Base-by-base conservation (phyloP, 2,888 invertebrate species). In the Danaus chrysippus region DNA sequence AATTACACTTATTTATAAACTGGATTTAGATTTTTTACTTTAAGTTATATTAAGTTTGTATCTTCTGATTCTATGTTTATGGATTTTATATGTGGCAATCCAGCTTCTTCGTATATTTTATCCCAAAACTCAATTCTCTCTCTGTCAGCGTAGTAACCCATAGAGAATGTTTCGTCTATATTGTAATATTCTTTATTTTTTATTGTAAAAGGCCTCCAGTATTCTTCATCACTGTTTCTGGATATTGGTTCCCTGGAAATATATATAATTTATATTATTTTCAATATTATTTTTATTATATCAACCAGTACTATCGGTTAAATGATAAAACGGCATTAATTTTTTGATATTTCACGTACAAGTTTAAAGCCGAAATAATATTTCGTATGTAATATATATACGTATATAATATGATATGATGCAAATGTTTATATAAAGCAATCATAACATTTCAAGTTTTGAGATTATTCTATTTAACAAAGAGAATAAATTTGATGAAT, bases 61-160 rank as follows among this genome's bases (percentile, higher is more conserved):
- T 34, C 23, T 5, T 34, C 6, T 1, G 23, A 34, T 34, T 34
- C 23, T 5, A 34, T 8, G 8, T 34, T 34, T 34, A 34, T 5
- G 2, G 23, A 34, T 34, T 34, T 34, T 34, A 60, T 68, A 42
- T 59, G 65, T 10, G 58, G 63, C 54, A 80, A 61, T 0, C 77
- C 76, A 3, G 79, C 81, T 6, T 83, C 82, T 5, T 70, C 76
- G 61, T 90, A 91, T 10, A 91, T 64, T 62, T 78, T 72, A 55
- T 84, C 77, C 92, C 92, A 91, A 17, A 91, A 83, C 1, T 78
- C 74, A 0, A 84, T 64, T 41, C 86, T 77, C 0, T 85, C 82
- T 34, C 70, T 71, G 13, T 85, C 73, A 1, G 87, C 68, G 54
- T 76, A 73, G 8, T 70, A 70, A 3, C 76, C 77, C 69, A 83